Percentiles rank a stretch among this genome's conserved stretches.
phyloP scores from a whole-genome alignment of 2,797 vertebrate genomes.

The Sebastes vulpes region DNA sequence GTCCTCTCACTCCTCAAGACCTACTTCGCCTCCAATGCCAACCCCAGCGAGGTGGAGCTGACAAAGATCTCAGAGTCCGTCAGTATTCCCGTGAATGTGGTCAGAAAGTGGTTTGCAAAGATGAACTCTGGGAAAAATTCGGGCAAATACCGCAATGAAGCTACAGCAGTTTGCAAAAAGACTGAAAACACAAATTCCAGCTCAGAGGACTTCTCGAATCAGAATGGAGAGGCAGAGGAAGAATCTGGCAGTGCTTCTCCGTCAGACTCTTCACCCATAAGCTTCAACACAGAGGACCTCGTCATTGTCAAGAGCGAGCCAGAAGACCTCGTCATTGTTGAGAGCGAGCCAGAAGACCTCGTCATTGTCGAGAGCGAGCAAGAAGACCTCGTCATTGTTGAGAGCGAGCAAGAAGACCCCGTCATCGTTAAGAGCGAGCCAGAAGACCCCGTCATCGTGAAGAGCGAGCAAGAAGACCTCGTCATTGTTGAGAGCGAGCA shows the following conservation, averaged over 20 bases:
- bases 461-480: too few species aligned
- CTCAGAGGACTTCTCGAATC: constrained; percentile 51
- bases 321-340: too few species aligned
- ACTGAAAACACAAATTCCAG: constrained; percentile 41
- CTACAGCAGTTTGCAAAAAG: constrained; percentile 37
- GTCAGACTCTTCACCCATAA: constrained; percentile 87
- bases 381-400: constrained; percentile 41
- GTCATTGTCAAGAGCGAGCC: constrained; percentile 1
- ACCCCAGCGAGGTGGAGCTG: constrained; percentile 91
- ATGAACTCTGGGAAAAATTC: constrained; percentile 86
- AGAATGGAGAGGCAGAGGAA: background rate
- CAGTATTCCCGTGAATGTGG: constrained; percentile 91
- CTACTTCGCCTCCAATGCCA: constrained; percentile 93
- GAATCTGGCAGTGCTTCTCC: constrained; percentile 36
- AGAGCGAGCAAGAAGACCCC: too few species aligned
- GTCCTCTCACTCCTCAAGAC: constrained; percentile 95
- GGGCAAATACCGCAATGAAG: background rate
- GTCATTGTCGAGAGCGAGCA: too few species aligned
- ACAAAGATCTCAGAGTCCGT: constrained; percentile 91
- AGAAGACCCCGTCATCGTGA: too few species aligned
- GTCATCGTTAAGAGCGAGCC: too few species aligned
- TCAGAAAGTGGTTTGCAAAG: constrained; percentile 96
- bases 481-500: too few species aligned
- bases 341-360: too few species aligned
- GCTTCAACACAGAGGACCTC: constrained; percentile 87